phyloP scores from a whole-genome alignment of 2,113 vertebrate genomes.

The Meles meles region DNA sequence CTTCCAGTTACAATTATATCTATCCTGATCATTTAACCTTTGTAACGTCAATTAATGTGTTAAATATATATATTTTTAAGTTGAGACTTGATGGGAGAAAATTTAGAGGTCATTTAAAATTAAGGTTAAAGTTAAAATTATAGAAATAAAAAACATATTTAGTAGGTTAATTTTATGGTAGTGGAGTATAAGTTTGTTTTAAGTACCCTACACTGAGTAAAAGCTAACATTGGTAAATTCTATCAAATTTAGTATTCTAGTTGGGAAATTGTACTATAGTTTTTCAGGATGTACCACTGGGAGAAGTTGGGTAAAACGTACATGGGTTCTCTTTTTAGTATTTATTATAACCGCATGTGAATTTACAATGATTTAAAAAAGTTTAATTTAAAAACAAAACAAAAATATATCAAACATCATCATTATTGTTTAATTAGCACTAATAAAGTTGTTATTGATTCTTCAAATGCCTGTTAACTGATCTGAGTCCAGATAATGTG shows the following conservation, averaged over 20 bases:
- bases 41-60: background rate
- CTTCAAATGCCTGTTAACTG: background rate
- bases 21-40: background rate
- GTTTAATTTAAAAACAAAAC: background rate
- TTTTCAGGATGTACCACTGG: background rate
- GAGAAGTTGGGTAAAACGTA: background rate
- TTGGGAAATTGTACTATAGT: background rate
- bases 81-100: background rate
- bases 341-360: background rate
- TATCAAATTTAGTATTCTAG: background rate
- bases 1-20: background rate
- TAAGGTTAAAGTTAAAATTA: background rate
- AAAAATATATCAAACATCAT: background rate
- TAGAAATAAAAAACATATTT: slow-evolving; percentile 12
- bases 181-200: background rate
- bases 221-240: background rate
- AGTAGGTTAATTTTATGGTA: background rate
- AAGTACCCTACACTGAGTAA: background rate
- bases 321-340: background rate
- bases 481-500: background rate
- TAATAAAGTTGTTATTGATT: background rate
- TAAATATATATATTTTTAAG: background rate
- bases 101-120: background rate
- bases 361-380: background rate
- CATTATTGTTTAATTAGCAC: slow-evolving; percentile 10